Evolutionary conservation across 37 sponge, comb jelly and placozoan species (phyloP).

Genomic region (Lycopodina hypogea): DNA sequence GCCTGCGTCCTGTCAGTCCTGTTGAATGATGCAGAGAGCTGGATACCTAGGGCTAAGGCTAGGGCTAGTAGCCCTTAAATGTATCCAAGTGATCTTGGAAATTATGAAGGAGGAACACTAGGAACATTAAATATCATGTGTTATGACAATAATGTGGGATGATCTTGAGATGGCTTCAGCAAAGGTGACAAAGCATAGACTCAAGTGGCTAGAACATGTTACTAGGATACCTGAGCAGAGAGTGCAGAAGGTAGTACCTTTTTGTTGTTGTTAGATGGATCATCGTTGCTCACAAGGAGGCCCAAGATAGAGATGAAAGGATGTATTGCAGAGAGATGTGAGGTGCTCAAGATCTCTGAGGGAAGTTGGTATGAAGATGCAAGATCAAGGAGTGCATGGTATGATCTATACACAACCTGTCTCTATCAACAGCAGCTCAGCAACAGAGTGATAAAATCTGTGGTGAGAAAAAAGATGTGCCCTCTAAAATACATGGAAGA

Average conservation of each 20-base stretch:
- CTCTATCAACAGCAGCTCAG: too few relatives aligned
- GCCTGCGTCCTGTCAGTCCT: too few relatives aligned
- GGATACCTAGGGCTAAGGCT: background rate
- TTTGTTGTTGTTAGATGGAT: background rate
- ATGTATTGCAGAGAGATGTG: too few relatives aligned
- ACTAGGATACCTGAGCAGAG: slow-evolving; percentile 15
- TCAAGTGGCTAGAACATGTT: slow-evolving; percentile 28
- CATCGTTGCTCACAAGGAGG: background rate
- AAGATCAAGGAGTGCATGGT: too few relatives aligned
- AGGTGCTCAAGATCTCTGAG: too few relatives aligned
- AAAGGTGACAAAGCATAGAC: slow-evolving; percentile 7
- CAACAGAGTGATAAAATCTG: too few relatives aligned
- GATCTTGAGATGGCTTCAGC: background rate
- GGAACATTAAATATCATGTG: background rate
- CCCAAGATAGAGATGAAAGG: too few relatives aligned
- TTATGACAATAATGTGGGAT: background rate
- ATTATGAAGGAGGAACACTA: background rate
- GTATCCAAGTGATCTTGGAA: background rate
- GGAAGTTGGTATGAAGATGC: too few relatives aligned
- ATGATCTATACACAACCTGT: background rate
- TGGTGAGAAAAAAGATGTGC: too few relatives aligned
- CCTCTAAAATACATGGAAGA: too few relatives aligned
- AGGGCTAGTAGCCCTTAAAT: too few relatives aligned
- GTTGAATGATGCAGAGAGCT: background rate
- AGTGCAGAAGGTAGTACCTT: background rate